Conservation (phyloP, 2,888 invertebrate species). For the Rhagonycha lutea region DNA sequence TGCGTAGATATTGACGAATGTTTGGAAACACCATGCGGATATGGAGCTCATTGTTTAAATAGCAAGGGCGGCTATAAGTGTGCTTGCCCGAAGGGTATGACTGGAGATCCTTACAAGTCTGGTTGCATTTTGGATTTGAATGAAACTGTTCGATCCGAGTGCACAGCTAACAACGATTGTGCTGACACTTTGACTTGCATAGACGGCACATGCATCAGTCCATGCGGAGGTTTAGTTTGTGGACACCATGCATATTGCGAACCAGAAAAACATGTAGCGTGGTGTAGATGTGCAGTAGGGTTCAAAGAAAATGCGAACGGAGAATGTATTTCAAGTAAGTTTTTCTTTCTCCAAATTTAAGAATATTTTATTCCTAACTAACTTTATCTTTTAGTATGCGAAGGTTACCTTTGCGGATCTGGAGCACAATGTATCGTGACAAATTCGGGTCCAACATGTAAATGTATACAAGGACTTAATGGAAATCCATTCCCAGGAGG, state of each 20-base stretch:
- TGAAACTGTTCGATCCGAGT: constrained; percentile 66
- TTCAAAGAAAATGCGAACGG: constrained; percentile 78
- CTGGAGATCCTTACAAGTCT: constrained; percentile 82
- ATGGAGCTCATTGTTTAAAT: constrained; percentile 87
- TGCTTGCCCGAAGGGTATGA: constrained; percentile 80
- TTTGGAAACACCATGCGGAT: constrained; percentile 79
- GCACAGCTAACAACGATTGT: constrained; percentile 75
- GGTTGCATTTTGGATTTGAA: constrained; percentile 70
- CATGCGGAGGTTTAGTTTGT: constrained; percentile 78
- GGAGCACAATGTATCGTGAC: constrained; percentile 88
- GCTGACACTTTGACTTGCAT: constrained; percentile 79
- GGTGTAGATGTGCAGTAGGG: constrained; percentile 86
- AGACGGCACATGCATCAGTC: constrained; percentile 79
- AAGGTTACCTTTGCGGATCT: constrained; percentile 75
- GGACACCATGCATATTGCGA: constrained; percentile 86
- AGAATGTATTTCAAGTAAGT: constrained; percentile 81
- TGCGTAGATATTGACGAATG: constrained; percentile 89
- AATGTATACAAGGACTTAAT: constrained; percentile 82
- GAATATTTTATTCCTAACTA: background rate
- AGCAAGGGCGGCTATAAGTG: constrained; percentile 85
- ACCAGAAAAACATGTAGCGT: constrained; percentile 84
- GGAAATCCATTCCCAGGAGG: constrained; percentile 94
- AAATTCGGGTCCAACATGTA: constrained; percentile 82
- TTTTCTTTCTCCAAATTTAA: background rate
- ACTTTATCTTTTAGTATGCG: constrained; percentile 65